These are phyloP conservation scores for Boloria euphrosyne DNA, from an alignment of 2,888 invertebrate species.

Conservation along the genomic window DNA sequence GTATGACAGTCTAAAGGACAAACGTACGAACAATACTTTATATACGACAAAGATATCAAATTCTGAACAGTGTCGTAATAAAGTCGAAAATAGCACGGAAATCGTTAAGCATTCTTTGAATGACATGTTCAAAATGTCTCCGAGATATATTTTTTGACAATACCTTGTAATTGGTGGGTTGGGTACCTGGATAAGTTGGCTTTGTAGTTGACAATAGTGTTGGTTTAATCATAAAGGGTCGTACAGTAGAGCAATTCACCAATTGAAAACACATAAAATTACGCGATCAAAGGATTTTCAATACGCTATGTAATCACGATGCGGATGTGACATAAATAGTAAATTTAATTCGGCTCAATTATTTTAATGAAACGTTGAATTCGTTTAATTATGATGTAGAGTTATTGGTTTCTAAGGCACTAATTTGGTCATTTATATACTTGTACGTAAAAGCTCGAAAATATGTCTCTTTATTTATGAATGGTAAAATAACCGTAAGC, in stretches of 20 bases:
- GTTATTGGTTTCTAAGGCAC: too few relatives aligned
- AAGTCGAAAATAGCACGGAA: conserved; percentile 44
- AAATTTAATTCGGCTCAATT: conserved; percentile 1
- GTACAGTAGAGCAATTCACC: conserved; percentile 67
- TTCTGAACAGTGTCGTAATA: conserved; percentile 39
- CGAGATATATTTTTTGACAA: conserved; percentile 73
- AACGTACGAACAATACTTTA: conserved; percentile 64
- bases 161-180: conserved; percentile 79
- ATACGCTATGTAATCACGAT: conserved; percentile 19
- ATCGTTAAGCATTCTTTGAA: conserved; percentile 53
- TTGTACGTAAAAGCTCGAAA: too few relatives aligned
- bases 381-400: too few relatives aligned
- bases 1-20: conserved; percentile 80
- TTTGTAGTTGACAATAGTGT: conserved; percentile 60
- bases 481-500: too few relatives aligned
- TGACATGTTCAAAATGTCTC: conserved; percentile 80
- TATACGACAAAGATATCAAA: conserved; percentile 50
- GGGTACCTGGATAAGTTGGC: conserved; percentile 77
- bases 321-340: conserved; percentile 21
- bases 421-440: too few relatives aligned
- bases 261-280: conserved; percentile 55
- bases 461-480: too few relatives aligned
- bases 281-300: conserved; percentile 34
- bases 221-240: conserved; percentile 59
- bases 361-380: neutral